phyloP scores from a whole-genome alignment of 2,888 invertebrate species.

The Agonopterix arenella region DNA sequence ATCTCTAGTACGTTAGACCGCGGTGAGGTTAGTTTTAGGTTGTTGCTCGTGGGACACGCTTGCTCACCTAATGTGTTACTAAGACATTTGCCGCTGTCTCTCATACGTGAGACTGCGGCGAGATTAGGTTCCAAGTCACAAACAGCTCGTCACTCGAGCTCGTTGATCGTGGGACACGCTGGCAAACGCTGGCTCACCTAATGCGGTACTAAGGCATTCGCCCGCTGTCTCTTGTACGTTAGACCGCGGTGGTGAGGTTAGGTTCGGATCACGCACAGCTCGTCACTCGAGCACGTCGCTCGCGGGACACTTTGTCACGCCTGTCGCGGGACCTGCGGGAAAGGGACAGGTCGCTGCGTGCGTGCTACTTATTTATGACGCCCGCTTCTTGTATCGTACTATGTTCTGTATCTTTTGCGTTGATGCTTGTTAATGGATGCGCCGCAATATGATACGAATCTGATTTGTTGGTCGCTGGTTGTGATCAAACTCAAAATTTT shows the following conservation, averaged over 20 bases:
- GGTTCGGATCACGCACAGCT: conserved; percentile 5
- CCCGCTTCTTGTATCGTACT: background rate
- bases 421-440: no score
- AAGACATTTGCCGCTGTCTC: background rate
- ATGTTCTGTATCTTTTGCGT: no score
- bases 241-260: background rate
- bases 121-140: conserved; percentile 2
- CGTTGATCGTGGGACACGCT: conserved; percentile 5
- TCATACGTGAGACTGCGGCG: background rate
- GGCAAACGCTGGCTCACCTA: conserved; percentile 1
- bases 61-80: background rate
- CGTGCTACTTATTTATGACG: conserved; percentile 1
- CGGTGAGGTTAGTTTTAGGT: conserved; percentile 1
- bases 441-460: background rate
- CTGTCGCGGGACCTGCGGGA: background rate
- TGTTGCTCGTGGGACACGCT: conserved; percentile 5
- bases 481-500: no score
- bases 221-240: background rate
- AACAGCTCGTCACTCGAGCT: conserved; percentile 6
- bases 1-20: background rate
- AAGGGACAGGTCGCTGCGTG: conserved; percentile 1
- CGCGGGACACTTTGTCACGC: conserved; percentile 8
- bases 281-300: conserved; percentile 7
- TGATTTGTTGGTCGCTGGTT: no score
- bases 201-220: no score